Conservation (phyloP, 2,797 vertebrate species). For the Arrhamphus sclerolepis region DNA sequence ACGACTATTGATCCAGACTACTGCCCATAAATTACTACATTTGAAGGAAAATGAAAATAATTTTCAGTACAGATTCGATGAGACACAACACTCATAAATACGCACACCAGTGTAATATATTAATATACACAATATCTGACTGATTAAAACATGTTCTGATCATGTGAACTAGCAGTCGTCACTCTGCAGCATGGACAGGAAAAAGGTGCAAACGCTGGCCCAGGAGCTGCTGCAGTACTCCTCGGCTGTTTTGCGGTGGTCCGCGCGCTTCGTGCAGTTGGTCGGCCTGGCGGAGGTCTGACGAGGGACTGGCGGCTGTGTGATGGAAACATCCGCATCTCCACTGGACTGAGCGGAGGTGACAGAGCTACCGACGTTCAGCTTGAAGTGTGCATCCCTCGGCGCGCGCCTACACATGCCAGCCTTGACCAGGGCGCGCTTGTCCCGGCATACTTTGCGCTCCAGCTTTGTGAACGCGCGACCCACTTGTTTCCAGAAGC, state of each 20-base stretch:
- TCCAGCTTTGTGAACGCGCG: conserved; percentile 81
- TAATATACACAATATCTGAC: too few relatives aligned
- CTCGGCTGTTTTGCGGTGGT: conserved; percentile 76
- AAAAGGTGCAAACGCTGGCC: conserved; percentile 83
- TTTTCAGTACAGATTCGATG: neutral
- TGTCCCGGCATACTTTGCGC: conserved; percentile 78
- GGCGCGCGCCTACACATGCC: conserved; percentile 84
- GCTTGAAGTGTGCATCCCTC: conserved; percentile 79
- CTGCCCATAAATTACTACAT: conserved; percentile 5
- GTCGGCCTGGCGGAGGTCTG: neutral
- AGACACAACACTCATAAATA: conserved; percentile 3
- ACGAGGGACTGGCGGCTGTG: neutral
- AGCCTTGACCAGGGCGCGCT: conserved; percentile 76
- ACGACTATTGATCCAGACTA: too few relatives aligned
- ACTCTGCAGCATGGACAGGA: conserved; percentile 85
- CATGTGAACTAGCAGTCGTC: conserved; percentile 75
- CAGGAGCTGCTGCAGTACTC: conserved; percentile 85
- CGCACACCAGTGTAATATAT: too few relatives aligned
- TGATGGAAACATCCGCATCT: accelerated
- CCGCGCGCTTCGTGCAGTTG: conserved; percentile 70
- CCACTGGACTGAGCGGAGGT: neutral
- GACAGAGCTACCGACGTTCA: conserved; percentile 34
- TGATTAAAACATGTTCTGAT: too few relatives aligned
- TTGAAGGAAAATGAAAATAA: neutral
- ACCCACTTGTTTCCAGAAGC: conserved; percentile 88